Conservation (phyloP, 37 sponge, comb jelly and placozoan genomes). For the Eunapius fragilis region DNA sequence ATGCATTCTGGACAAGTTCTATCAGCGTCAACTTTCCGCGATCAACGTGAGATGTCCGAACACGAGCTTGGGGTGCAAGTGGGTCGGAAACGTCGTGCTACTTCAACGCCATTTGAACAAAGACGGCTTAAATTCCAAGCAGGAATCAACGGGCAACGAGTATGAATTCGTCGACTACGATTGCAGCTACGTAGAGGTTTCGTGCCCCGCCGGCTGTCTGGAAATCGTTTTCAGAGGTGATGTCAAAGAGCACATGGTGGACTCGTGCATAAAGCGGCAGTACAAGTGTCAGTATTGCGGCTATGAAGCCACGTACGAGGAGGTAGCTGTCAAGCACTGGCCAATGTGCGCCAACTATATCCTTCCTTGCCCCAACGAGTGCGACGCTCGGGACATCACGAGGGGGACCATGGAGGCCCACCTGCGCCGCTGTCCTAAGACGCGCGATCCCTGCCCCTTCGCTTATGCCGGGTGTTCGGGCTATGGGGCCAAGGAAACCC, state of each 20-base stretch:
- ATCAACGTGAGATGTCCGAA: conserved; percentile 28
- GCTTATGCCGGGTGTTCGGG: conserved; percentile 38
- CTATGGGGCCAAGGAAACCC: neutral
- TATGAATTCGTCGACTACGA: neutral
- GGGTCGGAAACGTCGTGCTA: conserved; percentile 29
- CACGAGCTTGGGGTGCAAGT: conserved; percentile 34
- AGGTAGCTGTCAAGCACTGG: conserved; percentile 5
- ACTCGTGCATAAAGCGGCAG: conserved; percentile 21
- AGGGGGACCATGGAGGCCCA: conserved; percentile 15
- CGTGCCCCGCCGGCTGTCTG: neutral
- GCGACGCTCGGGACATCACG: neutral
- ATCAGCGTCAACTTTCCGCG: conserved; percentile 11
- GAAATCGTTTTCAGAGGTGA: neutral
- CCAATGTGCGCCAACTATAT: conserved; percentile 10
- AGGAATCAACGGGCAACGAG: neutral
- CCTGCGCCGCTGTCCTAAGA: conserved; percentile 5
- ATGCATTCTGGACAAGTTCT: conserved; percentile 7
- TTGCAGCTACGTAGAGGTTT: neutral
- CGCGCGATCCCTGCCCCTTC: conserved; percentile 37
- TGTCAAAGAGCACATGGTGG: neutral
- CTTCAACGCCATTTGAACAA: conserved; percentile 6
- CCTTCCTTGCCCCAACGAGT: conserved; percentile 33
- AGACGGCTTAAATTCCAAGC: neutral
- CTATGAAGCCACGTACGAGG: conserved; percentile 4
- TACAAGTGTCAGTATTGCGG: conserved; percentile 31